Evolutionary conservation across 2,113 vertebrate genomes (phyloP).

Genomic region (Saccopteryx bilineata): DNA sequence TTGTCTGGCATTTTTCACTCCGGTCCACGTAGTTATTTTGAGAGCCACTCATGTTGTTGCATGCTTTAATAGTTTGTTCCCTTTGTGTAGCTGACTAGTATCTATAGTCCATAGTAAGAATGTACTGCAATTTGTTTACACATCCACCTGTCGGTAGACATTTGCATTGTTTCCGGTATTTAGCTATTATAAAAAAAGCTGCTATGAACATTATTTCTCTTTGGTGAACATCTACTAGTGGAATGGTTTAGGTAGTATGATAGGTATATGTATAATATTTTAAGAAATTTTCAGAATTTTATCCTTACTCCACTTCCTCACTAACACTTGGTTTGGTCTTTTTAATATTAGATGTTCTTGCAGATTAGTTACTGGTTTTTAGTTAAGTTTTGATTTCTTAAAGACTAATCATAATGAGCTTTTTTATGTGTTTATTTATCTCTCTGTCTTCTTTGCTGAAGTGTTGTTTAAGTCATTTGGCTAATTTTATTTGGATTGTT

Average conservation of each 20-base stretch:
- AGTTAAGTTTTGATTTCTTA: neutral
- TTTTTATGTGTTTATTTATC: neutral
- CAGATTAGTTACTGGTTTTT: neutral
- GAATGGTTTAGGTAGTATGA: neutral
- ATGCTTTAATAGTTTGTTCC: neutral
- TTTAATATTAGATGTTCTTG: neutral
- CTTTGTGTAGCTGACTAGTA: neutral
- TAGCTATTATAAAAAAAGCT: neutral
- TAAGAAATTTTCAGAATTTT: neutral
- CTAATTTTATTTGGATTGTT: conserved; percentile 2
- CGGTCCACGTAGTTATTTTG: neutral
- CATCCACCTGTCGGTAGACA: neutral
- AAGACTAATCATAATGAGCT: neutral
- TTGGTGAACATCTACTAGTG: neutral
- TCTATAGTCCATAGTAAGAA: neutral
- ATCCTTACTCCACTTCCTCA: neutral
- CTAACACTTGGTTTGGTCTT: neutral
- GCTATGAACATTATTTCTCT: neutral
- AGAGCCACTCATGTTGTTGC: neutral
- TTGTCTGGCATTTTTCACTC: neutral
- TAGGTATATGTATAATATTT: neutral
- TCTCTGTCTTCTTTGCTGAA: neutral
- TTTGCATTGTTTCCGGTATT: neutral
- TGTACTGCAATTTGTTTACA: neutral
- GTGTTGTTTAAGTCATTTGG: neutral